Conservation (phyloP, 1,140 invertebrate genomes). For the Drosophila repleta region DNA sequence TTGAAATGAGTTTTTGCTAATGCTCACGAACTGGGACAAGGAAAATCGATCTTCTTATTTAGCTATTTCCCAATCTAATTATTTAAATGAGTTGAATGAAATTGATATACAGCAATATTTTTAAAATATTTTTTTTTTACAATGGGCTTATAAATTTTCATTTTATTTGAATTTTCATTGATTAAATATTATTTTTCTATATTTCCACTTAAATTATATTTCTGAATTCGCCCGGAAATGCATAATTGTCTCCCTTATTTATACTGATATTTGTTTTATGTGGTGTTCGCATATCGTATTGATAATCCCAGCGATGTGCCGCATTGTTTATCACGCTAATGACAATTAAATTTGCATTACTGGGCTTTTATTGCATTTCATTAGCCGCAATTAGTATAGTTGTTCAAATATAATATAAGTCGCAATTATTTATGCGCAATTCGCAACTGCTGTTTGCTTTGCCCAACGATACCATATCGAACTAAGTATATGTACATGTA, state of each 20-base stretch:
- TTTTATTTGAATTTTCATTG: no score
- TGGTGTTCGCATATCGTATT: slow-evolving; percentile 11
- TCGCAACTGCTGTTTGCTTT: slow-evolving; percentile 33
- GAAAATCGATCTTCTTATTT: neutral
- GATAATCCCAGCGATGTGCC: slow-evolving; percentile 1
- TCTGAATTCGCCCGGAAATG: slow-evolving; percentile 1
- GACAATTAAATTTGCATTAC: slow-evolving; percentile 52
- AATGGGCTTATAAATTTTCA: no score
- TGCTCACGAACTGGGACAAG: slow-evolving; percentile 6
- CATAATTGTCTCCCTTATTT: slow-evolving; percentile 40
- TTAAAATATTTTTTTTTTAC: no score
- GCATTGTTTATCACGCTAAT: slow-evolving; percentile 31
- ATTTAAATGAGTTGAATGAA: neutral
- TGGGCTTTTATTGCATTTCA: slow-evolving; percentile 47
- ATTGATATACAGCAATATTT: no score
- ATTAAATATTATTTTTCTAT: neutral
- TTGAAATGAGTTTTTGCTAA: slow-evolving; percentile 13
- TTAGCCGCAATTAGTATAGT: slow-evolving; percentile 50
- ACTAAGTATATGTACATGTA: slow-evolving; percentile 4
- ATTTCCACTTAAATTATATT: neutral
- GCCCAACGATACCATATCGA: slow-evolving; percentile 25
- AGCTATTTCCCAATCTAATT: neutral
- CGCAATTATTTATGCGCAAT: slow-evolving; percentile 41
- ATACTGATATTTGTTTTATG: slow-evolving; percentile 6
- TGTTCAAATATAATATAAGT: slow-evolving; percentile 33